A percentile compares a stretch with the other conserved stretches of the same genome.
phyloP scores from a whole-genome alignment of 2,888 invertebrate genomes.

The Prosopocoilus inquinatus region DNA sequence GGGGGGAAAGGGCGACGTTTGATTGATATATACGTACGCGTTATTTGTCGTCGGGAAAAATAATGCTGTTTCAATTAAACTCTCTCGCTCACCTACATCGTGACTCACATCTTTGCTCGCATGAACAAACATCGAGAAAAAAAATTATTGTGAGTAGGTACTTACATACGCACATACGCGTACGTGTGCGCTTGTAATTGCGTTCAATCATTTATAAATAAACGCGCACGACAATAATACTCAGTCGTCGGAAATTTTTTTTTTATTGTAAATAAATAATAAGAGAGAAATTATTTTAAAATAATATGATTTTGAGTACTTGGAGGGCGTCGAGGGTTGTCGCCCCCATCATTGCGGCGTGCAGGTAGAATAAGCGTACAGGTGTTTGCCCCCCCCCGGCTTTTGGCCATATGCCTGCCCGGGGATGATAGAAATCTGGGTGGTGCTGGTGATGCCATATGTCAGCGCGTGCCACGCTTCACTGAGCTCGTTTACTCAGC shows the following conservation, averaged over 20 bases:
- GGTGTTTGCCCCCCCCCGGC: slow-evolving; percentile 29
- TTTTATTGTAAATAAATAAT: slow-evolving; percentile 1
- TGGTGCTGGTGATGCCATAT: slow-evolving; percentile 41
- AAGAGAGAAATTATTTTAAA: neutral
- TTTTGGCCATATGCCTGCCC: slow-evolving; percentile 30
- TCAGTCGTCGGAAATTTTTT: too few species aligned
- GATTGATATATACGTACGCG: slow-evolving; percentile 34
- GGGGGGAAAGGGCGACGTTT: slow-evolving; percentile 18
- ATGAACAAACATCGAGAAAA: too few species aligned
- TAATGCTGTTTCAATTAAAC: slow-evolving; percentile 33
- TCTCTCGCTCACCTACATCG: slow-evolving; percentile 15
- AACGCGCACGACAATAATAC: neutral
- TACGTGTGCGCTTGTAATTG: too few species aligned
- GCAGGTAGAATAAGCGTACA: slow-evolving; percentile 26
- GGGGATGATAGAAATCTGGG: slow-evolving; percentile 36
- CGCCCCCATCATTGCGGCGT: slow-evolving; percentile 1
- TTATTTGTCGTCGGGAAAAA: slow-evolving; percentile 34
- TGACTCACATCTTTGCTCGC: slow-evolving; percentile 13
- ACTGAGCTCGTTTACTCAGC: slow-evolving; percentile 29
- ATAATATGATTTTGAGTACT: neutral
- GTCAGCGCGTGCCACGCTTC: slow-evolving; percentile 37
- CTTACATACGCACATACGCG: too few species aligned
- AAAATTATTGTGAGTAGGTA: too few species aligned
- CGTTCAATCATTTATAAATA: too few species aligned
- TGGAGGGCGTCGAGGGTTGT: neutral